A percentile compares a stretch with the other conserved stretches of the same genome.
Evolutionary conservation across 2,797 vertebrate species (phyloP).

Genomic region (Pseudomugil gertrudae): DNA sequence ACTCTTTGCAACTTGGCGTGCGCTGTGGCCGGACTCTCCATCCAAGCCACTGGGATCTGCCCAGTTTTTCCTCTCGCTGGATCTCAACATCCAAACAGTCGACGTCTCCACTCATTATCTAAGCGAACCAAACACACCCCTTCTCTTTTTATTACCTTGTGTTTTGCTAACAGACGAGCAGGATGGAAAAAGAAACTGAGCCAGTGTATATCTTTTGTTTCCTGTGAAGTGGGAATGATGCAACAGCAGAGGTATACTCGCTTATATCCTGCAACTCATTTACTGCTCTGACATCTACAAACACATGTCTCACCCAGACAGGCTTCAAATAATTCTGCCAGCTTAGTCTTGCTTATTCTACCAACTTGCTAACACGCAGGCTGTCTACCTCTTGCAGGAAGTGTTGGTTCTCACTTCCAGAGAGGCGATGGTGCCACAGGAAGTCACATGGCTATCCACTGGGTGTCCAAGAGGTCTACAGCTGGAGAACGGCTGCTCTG

Average conservation of each 20-base stretch:
- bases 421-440: slow-evolving; percentile 69
- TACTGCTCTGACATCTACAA: slow-evolving; percentile 11
- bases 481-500: slow-evolving; percentile 71
- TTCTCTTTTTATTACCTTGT: slow-evolving; percentile 21
- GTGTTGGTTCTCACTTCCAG: slow-evolving; percentile 64
- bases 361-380: slow-evolving; percentile 56
- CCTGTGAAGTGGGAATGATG: slow-evolving; percentile 23
- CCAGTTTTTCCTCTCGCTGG: slow-evolving; percentile 56
- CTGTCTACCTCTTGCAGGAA: slow-evolving; percentile 31
- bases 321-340: slow-evolving; percentile 15
- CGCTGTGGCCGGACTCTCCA: slow-evolving; percentile 64
- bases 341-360: slow-evolving; percentile 15
- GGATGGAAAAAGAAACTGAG: slow-evolving; percentile 27
- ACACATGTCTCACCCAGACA: slow-evolving; percentile 10
- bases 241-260: slow-evolving; percentile 16
- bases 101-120: slow-evolving; percentile 52
- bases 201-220: slow-evolving; percentile 29
- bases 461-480: slow-evolving; percentile 67
- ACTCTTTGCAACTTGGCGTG: slow-evolving; percentile 64
- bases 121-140: slow-evolving; percentile 20
- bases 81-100: slow-evolving; percentile 55
- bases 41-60: slow-evolving; percentile 61
- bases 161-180: slow-evolving; percentile 42
- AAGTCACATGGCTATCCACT: slow-evolving; percentile 67
- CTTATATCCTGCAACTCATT: slow-evolving; percentile 8